Base-by-base conservation (phyloP, 2,888 invertebrate species). In the Halictus ligatus region DNA sequence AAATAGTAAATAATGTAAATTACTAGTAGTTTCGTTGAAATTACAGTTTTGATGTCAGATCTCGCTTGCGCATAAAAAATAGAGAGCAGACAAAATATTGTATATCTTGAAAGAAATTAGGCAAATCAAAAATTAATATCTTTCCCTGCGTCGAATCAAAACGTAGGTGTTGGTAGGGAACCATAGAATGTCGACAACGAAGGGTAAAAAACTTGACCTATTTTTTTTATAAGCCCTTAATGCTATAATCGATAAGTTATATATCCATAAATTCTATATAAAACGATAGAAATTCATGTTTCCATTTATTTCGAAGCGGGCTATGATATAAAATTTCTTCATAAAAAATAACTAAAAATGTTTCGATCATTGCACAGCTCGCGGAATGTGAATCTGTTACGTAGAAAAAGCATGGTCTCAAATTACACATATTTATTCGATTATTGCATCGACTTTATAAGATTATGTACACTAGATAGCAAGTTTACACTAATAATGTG, bases 1-100 rank as follows among this genome's bases (percentile, higher is more conserved):
- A 69, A 75, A 78, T 72, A 71, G 78, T 86, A 86, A 86, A 79
- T 80, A 85, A 85, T 35, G 78, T 85, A 85, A 86, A 86, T 75
- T 86, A 86, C 81, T 78, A 64, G 72, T 79, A 80, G 67, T 75
- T 78, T 81, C 58, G 58, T 43, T 58, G 67, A 84, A 58, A 64
- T 58, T 58, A 67, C 79, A 67, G 60, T 76, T 54, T 54, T 76
- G 48, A 67, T 43, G 58, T 75, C 60, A 75, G 12, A 85, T 75
- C 54, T 85, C 25, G 75, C 48, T 84, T 81, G 15, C 67, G 12
- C 67, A 67, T 78, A 69, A 85, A 85, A 79, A 84, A 69, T 79
- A 83, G 58, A 83, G 85, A 78, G 78, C 78, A 85, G 72, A 46
- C 79, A 75, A 77, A 80, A 80, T 64, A 64, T 54, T 76, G 46